A percentile compares a stretch with the other conserved stretches of the same genome.
These are phyloP conservation scores for Ploceus nigricollis DNA, from an alignment of 2,113 vertebrate species.

Conservation along the genomic window DNA sequence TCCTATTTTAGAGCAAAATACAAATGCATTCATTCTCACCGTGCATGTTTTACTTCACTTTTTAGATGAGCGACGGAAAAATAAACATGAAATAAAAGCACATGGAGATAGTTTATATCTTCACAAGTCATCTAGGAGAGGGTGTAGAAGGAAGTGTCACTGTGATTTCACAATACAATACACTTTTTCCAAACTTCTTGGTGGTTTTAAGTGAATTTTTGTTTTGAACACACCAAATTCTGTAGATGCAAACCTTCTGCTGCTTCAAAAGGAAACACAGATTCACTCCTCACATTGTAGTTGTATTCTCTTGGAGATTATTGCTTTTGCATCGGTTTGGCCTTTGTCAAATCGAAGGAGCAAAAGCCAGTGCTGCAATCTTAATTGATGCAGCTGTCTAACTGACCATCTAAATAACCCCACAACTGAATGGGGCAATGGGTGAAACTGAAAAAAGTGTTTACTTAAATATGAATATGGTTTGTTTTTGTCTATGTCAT, in stretches of 20 bases:
- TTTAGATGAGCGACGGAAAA: slow-evolving; percentile 69
- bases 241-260: slow-evolving; percentile 36
- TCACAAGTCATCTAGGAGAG: slow-evolving; percentile 67
- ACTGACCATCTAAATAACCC: neutral
- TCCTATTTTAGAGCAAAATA: slow-evolving; percentile 43
- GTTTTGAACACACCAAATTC: slow-evolving; percentile 57
- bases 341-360: neutral
- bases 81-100: slow-evolving; percentile 68
- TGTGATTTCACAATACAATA: slow-evolving; percentile 66
- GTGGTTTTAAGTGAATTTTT: slow-evolving; percentile 61
- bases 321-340: neutral
- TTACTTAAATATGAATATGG: neutral
- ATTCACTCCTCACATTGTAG: neutral
- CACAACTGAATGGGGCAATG: neutral
- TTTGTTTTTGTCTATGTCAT: neutral
- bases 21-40: slow-evolving; percentile 39
- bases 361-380: neutral
- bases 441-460: neutral
- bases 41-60: slow-evolving; percentile 43
- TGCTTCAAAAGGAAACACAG: slow-evolving; percentile 5
- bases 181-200: slow-evolving; percentile 58
- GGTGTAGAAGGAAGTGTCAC: slow-evolving; percentile 67
- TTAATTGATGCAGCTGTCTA: neutral
- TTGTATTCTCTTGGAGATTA: neutral
- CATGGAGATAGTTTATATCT: slow-evolving; percentile 67